Evolutionary conservation across 2,888 invertebrate genomes (phyloP).

Genomic region (Stenchaetothrips biformis): DNA sequence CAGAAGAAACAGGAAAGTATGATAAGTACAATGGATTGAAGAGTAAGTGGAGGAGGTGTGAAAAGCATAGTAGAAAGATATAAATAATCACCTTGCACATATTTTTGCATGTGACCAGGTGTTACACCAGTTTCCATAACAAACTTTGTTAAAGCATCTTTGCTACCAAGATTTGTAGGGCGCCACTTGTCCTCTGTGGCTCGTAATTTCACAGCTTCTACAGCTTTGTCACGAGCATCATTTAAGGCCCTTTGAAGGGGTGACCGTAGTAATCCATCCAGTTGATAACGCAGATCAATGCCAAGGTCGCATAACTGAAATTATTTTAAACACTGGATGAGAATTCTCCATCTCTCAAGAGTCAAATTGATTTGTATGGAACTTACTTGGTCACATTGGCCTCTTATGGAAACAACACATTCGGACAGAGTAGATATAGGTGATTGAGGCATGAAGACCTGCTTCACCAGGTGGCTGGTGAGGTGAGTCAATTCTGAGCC

Average conservation of each 20-base stretch:
- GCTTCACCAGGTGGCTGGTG: conserved; percentile 75
- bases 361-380: neutral
- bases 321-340: conserved; percentile 36
- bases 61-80: neutral
- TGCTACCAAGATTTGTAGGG: conserved; percentile 72
- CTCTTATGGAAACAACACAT: conserved; percentile 75
- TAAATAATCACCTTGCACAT: conserved; percentile 52
- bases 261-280: conserved; percentile 76
- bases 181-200: conserved; percentile 81
- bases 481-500: conserved; percentile 75
- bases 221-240: conserved; percentile 73
- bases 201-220: conserved; percentile 73
- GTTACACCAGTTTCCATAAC: conserved; percentile 64
- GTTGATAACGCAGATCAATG: conserved; percentile 84
- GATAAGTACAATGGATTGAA: no score
- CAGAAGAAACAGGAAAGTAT: neutral
- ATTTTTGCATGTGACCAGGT: conserved; percentile 58
- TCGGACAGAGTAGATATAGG: conserved; percentile 77
- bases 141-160: conserved; percentile 63
- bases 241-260: conserved; percentile 70
- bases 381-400: conserved; percentile 61
- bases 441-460: conserved; percentile 86
- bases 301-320: conserved; percentile 59
- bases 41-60: neutral
- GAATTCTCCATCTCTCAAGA: conserved; percentile 24